Base-by-base conservation (phyloP, 1,140 invertebrate species). In the Dysdera silvatica region DNA sequence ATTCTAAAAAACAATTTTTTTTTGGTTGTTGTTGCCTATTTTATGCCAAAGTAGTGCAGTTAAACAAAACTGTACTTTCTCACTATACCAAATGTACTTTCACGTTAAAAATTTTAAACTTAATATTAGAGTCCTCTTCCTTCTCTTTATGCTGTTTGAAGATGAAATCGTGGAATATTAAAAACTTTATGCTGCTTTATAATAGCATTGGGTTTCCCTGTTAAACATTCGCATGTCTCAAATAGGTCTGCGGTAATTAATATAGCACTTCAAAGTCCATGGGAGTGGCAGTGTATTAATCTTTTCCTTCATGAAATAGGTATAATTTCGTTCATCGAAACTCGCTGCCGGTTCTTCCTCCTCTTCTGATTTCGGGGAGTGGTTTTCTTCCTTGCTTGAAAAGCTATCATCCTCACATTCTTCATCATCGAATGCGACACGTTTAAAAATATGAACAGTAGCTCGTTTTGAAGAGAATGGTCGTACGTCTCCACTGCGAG, bases 211-310 rank as follows among this genome's bases (percentile, higher is more conserved):
- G n/a, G n/a, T n/a, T n/a, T n/a, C n/a, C n/a, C n/a, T n/a, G n/a
- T n/a, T n/a, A n/a, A n/a, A n/a, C n/a, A n/a, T n/a, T n/a, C n/a
- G n/a, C n/a, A n/a, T n/a, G n/a, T 56, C 41, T 63, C 33, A 56
- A 20, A 56, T 28, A 51, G 61, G 45, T 26, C 63, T 66, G 8
- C 82, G 77, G 61, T 80, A 80, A 68, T 82, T 81, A 43, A 83
- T 70, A 66, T 79, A 84, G 26, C 76, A 45, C 66, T 82, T 82
- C 40, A 84, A 71, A 20, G 76, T 70, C 16, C 74, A 72, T 35
- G 82, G 82, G 28, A 84, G 66, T 20, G 82, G 82, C 53, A 84
- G 73, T 32, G 71, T 48, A 33, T 75, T 65, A 56, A 84, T 80
- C 66, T 81, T 82, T 26, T 76, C 71, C 31, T 73, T 74, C 80